Percentiles rank a stretch among this genome's conserved stretches.
Evolutionary conservation across 1,140 invertebrate species (phyloP).

Genomic region (Aporrectodea caliginosa): DNA sequence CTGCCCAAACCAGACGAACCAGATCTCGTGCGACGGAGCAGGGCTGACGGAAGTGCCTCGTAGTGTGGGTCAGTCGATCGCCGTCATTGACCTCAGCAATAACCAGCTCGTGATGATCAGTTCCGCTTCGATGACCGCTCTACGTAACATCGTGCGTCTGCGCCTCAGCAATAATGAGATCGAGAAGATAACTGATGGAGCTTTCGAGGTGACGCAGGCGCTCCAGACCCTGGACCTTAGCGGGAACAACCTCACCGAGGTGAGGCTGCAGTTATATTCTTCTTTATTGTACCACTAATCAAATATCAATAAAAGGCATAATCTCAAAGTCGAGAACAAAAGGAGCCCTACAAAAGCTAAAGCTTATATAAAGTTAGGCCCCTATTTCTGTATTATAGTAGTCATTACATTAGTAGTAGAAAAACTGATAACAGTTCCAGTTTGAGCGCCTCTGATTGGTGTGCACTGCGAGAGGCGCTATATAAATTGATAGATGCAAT

Average conservation of each 20-base stretch:
- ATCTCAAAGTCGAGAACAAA: too few species aligned
- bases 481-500: too few species aligned
- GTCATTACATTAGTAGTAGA: too few species aligned
- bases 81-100: constrained; percentile 22
- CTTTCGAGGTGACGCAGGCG: constrained; percentile 40
- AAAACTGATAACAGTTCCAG: too few species aligned
- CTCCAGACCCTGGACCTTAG: constrained; percentile 61
- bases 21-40: constrained; percentile 4
- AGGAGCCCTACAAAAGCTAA: too few species aligned
- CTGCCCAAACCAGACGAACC: constrained; percentile 20
- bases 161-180: constrained; percentile 39
- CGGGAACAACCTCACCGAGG: constrained; percentile 60
- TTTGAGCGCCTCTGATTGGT: too few species aligned
- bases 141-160: constrained; percentile 28
- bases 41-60: constrained; percentile 24
- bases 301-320: too few species aligned
- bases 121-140: constrained; percentile 7
- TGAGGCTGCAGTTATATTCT: constrained; percentile 47
- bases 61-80: constrained; percentile 12
- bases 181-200: constrained; percentile 38
- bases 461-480: too few species aligned
- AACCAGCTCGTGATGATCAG: constrained; percentile 22
- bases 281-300: too few species aligned
- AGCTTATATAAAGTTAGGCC: too few species aligned
- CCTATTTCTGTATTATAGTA: too few species aligned